phyloP scores from a whole-genome alignment of 2,797 vertebrate species.

The Manis crassicaudata region DNA sequence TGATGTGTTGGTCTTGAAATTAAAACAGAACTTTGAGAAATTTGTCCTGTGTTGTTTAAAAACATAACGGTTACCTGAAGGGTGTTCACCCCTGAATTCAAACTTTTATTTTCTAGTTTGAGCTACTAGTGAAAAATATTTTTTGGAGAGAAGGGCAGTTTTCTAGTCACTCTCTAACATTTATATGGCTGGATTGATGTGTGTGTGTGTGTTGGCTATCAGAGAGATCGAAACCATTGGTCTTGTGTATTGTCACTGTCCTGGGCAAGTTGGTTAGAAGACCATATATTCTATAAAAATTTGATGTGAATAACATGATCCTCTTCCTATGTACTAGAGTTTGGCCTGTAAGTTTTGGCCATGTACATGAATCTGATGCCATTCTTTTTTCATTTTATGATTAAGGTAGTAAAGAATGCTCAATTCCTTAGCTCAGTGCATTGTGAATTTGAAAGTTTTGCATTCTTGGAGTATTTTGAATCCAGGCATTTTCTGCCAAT shows the following conservation, averaged over 20 bases:
- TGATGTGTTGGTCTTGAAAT: constrained; percentile 16
- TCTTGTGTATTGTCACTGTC: background rate
- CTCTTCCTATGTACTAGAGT: background rate
- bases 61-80: background rate
- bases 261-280: background rate
- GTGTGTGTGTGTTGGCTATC: background rate
- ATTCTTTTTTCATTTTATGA: constrained; percentile 38
- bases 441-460: constrained; percentile 48
- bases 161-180: constrained; percentile 13
- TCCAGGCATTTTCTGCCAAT: constrained; percentile 25
- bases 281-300: background rate
- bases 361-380: background rate
- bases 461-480: constrained; percentile 16
- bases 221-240: background rate
- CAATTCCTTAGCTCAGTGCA: background rate
- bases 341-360: background rate
- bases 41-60: background rate
- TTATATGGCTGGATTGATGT: background rate
- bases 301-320: background rate
- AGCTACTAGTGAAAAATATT: background rate
- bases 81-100: background rate
- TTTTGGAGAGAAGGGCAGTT: background rate
- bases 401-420: constrained; percentile 27
- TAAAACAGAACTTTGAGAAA: background rate
- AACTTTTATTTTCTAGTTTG: background rate